Conservation (phyloP, 2,113 vertebrate genomes). For the Rissa tridactyla region DNA sequence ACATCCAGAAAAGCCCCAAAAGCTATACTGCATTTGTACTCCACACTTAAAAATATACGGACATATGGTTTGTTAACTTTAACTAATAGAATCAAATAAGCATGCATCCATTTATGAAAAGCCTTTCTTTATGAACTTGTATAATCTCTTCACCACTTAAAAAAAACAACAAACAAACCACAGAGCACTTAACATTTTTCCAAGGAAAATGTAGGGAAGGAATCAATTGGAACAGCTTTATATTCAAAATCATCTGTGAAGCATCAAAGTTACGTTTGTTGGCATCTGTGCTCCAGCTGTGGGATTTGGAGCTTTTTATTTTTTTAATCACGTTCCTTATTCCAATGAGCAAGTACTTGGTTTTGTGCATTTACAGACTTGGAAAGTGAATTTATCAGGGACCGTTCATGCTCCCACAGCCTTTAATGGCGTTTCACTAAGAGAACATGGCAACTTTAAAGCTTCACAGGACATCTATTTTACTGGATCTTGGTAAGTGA, state of each 20-base stretch:
- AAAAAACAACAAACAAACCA: conserved; percentile 44
- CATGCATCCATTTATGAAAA: neutral
- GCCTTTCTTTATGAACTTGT: neutral
- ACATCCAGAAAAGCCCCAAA: neutral
- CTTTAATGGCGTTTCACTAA: neutral
- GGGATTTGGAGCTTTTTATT: neutral
- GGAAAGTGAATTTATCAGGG: neutral
- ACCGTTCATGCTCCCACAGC: neutral
- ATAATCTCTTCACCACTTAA: conserved; percentile 26
- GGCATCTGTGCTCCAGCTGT: conserved; percentile 50
- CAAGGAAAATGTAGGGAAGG: conserved; percentile 33
- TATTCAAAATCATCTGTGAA: conserved; percentile 9
- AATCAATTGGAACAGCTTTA: conserved; percentile 34
- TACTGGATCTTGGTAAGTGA: neutral
- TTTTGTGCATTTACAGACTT: neutral
- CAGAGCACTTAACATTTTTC: conserved; percentile 28
- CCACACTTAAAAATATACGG: neutral
- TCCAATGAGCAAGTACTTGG: neutral
- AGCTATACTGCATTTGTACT: neutral
- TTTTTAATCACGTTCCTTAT: neutral
- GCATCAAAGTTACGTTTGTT: neutral
- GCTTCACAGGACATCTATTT: neutral
- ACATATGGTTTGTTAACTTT: conserved; percentile 44
- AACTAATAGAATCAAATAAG: conserved; percentile 36
- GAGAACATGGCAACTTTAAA: neutral